Evolutionary conservation across 2,113 vertebrate genomes (phyloP), one percentile per base, ranked within the genome.

Genomic region (Gambusia holbrooki): DNA sequence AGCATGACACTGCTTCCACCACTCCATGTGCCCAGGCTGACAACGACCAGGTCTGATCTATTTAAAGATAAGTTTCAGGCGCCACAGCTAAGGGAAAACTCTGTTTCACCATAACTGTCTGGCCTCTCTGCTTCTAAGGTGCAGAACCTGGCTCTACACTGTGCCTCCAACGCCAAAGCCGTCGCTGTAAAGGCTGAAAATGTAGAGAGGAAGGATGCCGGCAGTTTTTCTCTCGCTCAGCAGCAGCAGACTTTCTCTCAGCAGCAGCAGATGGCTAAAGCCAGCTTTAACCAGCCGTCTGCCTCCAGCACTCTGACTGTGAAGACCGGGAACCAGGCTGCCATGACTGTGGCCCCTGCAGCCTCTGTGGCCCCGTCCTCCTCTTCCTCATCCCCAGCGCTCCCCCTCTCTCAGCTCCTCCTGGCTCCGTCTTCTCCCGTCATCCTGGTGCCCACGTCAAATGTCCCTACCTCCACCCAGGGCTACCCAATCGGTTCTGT

Each of bases 331-430:
- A 91, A 80, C 84, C 91, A 92, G 73, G 66, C 87, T 54, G 63
- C 76, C 32, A 81, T 93, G 80, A 80, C 82, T 29, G 85, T 90
- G 33, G 82, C 81, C 45, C 88, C 91, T 29, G 89, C 87, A 54
- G 83, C 72, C 22, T 88, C 93, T 33, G 85, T 91, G 17, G 79
- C 88, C 1, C 85, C 92, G 5, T 88, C 91, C 28, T 85, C 90
- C 27, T 76, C 96, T 88, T 92, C 95, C 87, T 58, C 73, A 2
- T 74, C 95, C 91, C 3, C 96, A 25, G 91, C 90, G 0, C 86
- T 94, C 45, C 94, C 94, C 48, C 90, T 94, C 64, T 96, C 97
- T n/a, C 97, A 97, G 85, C 95, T 98, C 15, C 95, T 98, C 19
- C 95, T 98, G 76, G 96, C 97, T 12, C 94, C 97, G 33, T 97